A percentile compares a stretch with the other conserved stretches of the same genome.
Conservation (phyloP, 2,888 invertebrate species). For the Polyommatus icarus region DNA sequence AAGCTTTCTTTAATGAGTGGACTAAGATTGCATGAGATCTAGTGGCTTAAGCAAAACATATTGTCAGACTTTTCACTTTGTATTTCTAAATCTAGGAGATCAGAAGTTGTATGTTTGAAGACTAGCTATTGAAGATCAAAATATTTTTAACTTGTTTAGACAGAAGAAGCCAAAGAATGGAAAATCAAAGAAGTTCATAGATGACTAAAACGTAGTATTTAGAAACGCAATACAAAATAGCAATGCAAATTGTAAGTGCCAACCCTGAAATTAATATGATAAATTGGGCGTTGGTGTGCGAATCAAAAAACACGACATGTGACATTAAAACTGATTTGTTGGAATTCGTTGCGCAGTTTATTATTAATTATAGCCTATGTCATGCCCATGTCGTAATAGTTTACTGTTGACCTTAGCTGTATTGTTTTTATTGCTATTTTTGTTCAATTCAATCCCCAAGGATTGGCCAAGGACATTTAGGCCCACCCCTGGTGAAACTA, state of each 20-base stretch:
- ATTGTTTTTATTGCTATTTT: neutral
- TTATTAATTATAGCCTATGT: slow-evolving; percentile 9
- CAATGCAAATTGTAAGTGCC: neutral
- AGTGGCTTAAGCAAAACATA: no score
- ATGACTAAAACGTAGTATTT: no score
- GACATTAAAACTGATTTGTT: slow-evolving; percentile 25
- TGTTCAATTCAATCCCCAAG: neutral
- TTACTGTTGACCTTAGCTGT: neutral
- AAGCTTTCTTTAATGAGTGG: neutral
- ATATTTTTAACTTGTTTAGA: no score
- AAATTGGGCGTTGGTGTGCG: slow-evolving; percentile 6
- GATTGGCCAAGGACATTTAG: neutral
- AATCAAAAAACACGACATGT: slow-evolving; percentile 21
- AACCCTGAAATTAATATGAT: slow-evolving; percentile 18
- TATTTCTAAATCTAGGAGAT: no score
- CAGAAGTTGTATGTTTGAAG: no score
- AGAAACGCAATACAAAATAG: neutral
- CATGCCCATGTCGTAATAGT: slow-evolving; percentile 1
- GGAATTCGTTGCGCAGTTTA: slow-evolving; percentile 16
- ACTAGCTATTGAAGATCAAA: no score
- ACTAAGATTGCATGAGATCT: neutral
- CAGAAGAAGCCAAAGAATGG: no score
- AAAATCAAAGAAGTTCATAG: no score
- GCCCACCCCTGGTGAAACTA: neutral
- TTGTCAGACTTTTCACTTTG: no score